phyloP scores from a whole-genome alignment of 2,888 invertebrate species.

The Elysia crispata region DNA sequence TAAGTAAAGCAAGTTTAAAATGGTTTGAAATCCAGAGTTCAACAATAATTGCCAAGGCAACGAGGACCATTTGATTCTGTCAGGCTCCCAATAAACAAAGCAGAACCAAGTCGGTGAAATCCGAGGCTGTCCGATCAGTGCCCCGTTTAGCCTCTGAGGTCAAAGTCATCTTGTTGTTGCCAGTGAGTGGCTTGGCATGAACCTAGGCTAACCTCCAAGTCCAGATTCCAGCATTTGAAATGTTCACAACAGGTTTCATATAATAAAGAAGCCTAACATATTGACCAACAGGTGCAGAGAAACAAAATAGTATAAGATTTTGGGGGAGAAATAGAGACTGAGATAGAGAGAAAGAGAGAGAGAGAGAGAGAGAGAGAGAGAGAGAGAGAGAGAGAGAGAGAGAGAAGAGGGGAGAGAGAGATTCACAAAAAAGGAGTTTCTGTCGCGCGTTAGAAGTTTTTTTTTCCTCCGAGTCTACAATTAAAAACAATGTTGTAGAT shows the following conservation, averaged over 20 bases:
- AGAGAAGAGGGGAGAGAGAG: background rate
- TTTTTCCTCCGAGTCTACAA: too few species aligned
- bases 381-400: conserved; percentile 35
- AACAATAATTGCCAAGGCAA: too few species aligned
- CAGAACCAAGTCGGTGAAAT: too few species aligned
- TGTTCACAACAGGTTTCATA: background rate
- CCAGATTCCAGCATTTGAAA: background rate
- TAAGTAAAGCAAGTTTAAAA: too few species aligned
- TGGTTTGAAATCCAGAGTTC: too few species aligned
- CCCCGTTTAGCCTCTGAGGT: background rate
- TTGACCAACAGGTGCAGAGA: background rate
- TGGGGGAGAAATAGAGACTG: background rate
- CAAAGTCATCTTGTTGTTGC: conserved; percentile 12
- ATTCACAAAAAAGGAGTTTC: background rate
- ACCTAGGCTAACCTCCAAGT: background rate
- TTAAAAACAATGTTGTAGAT: too few species aligned
- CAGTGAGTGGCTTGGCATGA: background rate
- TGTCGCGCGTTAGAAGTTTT: too few species aligned
- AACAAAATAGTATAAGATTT: background rate
- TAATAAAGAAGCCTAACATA: background rate
- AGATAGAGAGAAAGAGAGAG: background rate
- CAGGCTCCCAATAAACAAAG: too few species aligned
- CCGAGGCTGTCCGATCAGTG: too few species aligned
- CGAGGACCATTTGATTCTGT: too few species aligned
- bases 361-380: conserved; percentile 13